Percentiles rank a stretch among this genome's conserved stretches.
phyloP scores from a whole-genome alignment of 2,797 vertebrate genomes.

The Premnoplex brunnescens region DNA sequence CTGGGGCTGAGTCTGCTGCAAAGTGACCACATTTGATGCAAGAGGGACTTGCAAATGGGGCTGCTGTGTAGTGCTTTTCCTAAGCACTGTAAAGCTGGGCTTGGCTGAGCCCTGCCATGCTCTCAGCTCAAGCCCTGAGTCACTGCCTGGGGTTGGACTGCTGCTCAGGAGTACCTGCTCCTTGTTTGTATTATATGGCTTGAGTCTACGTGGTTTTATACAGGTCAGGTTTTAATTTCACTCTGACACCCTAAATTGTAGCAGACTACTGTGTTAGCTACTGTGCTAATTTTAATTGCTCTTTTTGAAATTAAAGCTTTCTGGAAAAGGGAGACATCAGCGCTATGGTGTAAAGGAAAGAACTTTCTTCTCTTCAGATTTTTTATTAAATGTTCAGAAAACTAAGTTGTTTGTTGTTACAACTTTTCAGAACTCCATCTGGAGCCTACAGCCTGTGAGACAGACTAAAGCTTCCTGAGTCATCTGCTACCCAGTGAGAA shows the following conservation, averaged over 20 bases:
- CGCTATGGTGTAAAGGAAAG: background rate
- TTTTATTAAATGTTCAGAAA: background rate
- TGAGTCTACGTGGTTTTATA: background rate
- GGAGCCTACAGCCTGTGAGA: background rate
- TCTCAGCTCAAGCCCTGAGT: background rate
- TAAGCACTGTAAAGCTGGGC: background rate
- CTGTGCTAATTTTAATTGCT: background rate
- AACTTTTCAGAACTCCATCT: background rate
- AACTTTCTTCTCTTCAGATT: background rate
- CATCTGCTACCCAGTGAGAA: background rate
- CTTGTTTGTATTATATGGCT: background rate
- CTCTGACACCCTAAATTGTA: background rate
- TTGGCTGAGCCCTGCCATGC: background rate
- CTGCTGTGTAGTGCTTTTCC: background rate
- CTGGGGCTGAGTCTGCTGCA: background rate
- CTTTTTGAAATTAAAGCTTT: background rate
- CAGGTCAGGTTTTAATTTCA: background rate
- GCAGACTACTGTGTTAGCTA: background rate
- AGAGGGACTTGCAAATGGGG: background rate
- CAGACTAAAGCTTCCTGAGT: background rate
- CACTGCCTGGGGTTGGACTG: background rate
- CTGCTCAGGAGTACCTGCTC: background rate
- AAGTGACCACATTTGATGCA: background rate
- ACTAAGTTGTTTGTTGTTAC: background rate
- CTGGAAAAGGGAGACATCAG: background rate